Evolutionary conservation across 2,888 invertebrate genomes (phyloP).

Genomic region (Pristionchus exspectatus): DNA sequence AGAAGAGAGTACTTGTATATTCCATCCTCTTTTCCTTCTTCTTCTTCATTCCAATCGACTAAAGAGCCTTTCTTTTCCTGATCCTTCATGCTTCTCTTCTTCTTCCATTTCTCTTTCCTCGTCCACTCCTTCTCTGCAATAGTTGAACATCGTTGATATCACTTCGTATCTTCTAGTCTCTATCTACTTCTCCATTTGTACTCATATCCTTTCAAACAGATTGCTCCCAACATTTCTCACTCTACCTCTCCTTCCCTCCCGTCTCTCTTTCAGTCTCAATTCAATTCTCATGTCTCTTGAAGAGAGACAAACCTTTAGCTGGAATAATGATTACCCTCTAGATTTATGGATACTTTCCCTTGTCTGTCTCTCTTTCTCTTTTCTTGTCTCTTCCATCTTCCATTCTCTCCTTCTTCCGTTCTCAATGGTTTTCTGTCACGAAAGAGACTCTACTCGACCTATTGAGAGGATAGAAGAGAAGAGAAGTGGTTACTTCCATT

Average conservation of each 20-base stretch:
- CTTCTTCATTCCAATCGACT: slow-evolving; percentile 22
- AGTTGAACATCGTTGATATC: background rate
- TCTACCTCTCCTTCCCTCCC: background rate
- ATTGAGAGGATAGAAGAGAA: background rate
- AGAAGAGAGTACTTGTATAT: background rate
- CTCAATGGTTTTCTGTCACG: slow-evolving; percentile 6
- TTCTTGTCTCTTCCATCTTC: background rate
- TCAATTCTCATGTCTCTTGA: background rate
- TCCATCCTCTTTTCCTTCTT: slow-evolving; percentile 1
- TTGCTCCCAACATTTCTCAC: background rate
- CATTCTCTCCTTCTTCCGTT: background rate
- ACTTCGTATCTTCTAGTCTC: background rate
- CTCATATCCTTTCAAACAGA: background rate
- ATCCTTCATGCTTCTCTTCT: slow-evolving; percentile 4
- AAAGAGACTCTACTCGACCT: slow-evolving; percentile 16
- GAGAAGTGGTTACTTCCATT: background rate
- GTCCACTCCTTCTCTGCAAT: background rate
- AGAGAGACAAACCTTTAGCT: background rate
- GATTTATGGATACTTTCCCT: background rate
- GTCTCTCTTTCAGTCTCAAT: background rate
- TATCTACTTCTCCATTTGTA: background rate
- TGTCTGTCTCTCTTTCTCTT: background rate
- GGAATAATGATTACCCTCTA: slow-evolving; percentile 32
- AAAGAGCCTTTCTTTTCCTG: slow-evolving; percentile 9
- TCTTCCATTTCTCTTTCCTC: slow-evolving; percentile 49